Conservation (phyloP, 1,140 invertebrate genomes). For the Paracyclopina nana region DNA sequence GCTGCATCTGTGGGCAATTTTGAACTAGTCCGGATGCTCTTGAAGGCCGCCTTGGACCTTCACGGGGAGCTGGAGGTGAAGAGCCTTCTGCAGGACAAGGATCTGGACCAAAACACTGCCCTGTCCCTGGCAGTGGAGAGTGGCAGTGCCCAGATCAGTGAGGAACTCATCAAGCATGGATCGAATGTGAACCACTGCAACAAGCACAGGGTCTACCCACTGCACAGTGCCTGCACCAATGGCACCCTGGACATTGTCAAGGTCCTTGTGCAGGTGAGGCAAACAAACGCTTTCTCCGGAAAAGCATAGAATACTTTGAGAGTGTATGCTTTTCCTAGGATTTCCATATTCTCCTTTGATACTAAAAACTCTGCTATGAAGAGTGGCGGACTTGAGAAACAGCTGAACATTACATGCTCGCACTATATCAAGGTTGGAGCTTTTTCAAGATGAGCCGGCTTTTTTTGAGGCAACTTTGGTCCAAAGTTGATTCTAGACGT, state of each 20-base stretch:
- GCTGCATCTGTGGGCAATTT: conserved; percentile 2
- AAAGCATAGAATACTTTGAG: too few species aligned
- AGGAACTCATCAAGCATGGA: conserved; percentile 4
- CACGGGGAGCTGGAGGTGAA: neutral
- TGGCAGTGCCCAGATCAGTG: neutral
- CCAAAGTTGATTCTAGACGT: too few species aligned
- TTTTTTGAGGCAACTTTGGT: too few species aligned
- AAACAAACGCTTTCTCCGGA: too few species aligned
- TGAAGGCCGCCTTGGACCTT: neutral
- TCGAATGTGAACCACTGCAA: conserved; percentile 4
- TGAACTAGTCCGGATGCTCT: neutral
- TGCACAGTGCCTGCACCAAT: conserved; percentile 10
- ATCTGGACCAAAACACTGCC: conserved; percentile 1
- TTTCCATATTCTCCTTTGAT: too few species aligned
- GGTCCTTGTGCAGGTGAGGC: conserved; percentile 6
- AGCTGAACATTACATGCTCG: too few species aligned
- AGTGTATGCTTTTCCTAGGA: too few species aligned
- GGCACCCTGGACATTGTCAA: conserved; percentile 15
- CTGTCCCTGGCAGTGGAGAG: conserved; percentile 7
- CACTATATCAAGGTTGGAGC: too few species aligned
- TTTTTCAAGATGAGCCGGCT: too few species aligned
- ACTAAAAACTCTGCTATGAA: too few species aligned
- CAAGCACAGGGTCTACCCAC: neutral
- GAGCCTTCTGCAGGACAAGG: conserved; percentile 5
- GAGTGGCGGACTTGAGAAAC: too few species aligned